Percentiles rank a stretch among this genome's conserved stretches.
Conservation (phyloP, 1,140 invertebrate species). For the Lamellibrachia luymesi region DNA sequence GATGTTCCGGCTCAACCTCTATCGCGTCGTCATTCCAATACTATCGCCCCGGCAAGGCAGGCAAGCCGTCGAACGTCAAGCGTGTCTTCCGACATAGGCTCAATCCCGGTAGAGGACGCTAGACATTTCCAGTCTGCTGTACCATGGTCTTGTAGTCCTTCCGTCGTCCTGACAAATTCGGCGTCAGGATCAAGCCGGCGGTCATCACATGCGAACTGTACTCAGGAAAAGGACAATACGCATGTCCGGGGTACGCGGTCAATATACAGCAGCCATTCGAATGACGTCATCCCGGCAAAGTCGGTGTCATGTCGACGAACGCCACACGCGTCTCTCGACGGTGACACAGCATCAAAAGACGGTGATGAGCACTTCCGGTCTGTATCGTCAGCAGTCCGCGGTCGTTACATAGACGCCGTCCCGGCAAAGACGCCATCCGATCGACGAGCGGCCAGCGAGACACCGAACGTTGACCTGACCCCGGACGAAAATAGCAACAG, state of each 20-base stretch:
- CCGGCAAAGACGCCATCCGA: background rate
- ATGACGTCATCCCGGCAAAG: background rate
- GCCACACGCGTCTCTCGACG: no score
- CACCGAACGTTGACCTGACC: background rate
- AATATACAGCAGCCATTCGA: background rate
- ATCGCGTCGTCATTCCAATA: no score
- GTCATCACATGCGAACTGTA: background rate
- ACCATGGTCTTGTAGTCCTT: background rate
- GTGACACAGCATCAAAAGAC: no score
- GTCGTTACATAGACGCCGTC: background rate
- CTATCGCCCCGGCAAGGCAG: background rate
- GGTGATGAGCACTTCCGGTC: no score
- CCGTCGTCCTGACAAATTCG: background rate
- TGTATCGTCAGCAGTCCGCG: background rate
- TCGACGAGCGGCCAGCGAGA: background rate
- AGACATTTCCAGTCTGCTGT: background rate
- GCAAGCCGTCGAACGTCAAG: background rate
- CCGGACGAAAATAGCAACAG: background rate
- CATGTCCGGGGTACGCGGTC: background rate
- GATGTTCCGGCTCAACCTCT: background rate
- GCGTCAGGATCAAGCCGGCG: background rate
- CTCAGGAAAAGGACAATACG: background rate
- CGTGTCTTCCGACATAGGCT: background rate
- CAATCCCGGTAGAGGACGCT: background rate
- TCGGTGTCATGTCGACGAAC: no score